phyloP scores from a whole-genome alignment of 2,113 vertebrate species.

The Eleginops maclovinus region DNA sequence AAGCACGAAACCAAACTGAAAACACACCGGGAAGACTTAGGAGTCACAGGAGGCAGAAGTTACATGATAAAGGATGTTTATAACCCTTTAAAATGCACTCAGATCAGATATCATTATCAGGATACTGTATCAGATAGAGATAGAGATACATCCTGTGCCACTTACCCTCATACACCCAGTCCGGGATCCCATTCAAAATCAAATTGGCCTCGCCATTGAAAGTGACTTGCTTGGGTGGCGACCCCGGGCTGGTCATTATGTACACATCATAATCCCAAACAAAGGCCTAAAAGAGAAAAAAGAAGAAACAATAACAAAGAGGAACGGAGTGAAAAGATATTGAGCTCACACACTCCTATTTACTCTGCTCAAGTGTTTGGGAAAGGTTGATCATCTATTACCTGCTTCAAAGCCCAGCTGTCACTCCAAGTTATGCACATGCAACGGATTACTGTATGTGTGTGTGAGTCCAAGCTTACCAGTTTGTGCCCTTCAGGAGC shows the following conservation, averaged over 20 bases:
- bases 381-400: conserved; percentile 21
- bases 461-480: conserved; percentile 81
- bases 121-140: not conserved
- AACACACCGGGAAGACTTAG: too few species aligned
- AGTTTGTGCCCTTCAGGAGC: conserved; percentile 92
- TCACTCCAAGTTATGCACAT: not conserved
- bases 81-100: not conserved
- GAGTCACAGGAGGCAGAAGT: too few species aligned
- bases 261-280: conserved; percentile 93
- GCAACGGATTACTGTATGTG: not conserved
- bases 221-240: conserved; percentile 83
- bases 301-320: too few species aligned
- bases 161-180: conserved; percentile 98
- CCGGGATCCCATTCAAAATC: conserved; percentile 95
- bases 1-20: too few species aligned
- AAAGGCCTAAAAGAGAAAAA: conserved; percentile 81
- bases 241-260: conserved; percentile 85
- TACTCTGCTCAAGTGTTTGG: conserved; percentile 21
- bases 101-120: not conserved
- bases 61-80: not conserved
- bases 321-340: not conserved
- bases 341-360: not conserved
- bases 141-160: not conserved
- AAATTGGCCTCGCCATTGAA: conserved; percentile 83
- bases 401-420: conserved; percentile 7